phyloP scores from a whole-genome alignment of 2,888 invertebrate genomes.

The Acleris holmiana region DNA sequence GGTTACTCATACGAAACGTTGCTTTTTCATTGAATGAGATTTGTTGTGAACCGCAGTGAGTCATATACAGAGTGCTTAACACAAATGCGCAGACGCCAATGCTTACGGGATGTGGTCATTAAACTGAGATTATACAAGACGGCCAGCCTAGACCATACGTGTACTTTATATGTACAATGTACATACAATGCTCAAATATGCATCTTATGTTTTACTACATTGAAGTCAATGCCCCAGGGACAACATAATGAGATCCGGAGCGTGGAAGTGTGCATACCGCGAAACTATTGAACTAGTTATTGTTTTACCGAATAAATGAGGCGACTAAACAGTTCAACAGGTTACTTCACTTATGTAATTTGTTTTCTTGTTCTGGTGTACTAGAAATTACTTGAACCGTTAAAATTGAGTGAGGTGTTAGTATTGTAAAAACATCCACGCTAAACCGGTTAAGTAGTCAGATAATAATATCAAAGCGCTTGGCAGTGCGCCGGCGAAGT shows the following conservation, averaged over 20 bases:
- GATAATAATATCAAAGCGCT: too few species aligned
- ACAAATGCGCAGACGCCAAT: conserved; percentile 73
- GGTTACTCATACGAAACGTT: conserved; percentile 60
- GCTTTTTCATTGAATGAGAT: conserved; percentile 66
- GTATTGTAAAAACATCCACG: conserved; percentile 9
- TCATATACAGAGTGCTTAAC: conserved; percentile 68
- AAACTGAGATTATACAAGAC: conserved; percentile 75
- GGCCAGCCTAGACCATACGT: conserved; percentile 44
- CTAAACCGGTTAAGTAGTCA: background rate
- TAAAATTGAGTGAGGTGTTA: conserved; percentile 21
- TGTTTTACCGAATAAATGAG: conserved; percentile 47
- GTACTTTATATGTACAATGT: background rate
- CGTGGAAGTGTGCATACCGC: conserved; percentile 47
- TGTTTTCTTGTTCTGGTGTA: conserved; percentile 28
- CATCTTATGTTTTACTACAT: conserved; percentile 15
- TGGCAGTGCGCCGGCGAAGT: too few species aligned
- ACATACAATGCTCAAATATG: conserved; percentile 9
- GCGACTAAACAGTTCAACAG: conserved; percentile 43
- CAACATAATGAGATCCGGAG: conserved; percentile 29
- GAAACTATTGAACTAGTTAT: conserved; percentile 51
- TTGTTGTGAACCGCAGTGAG: conserved; percentile 72
- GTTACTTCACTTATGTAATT: conserved; percentile 42
- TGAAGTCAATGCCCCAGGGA: conserved; percentile 28
- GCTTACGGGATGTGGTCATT: conserved; percentile 80
- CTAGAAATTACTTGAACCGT: conserved; percentile 27